Conservation (phyloP, 37 sponge, comb jelly and placozoan species). For the Spongilla lacustris region DNA sequence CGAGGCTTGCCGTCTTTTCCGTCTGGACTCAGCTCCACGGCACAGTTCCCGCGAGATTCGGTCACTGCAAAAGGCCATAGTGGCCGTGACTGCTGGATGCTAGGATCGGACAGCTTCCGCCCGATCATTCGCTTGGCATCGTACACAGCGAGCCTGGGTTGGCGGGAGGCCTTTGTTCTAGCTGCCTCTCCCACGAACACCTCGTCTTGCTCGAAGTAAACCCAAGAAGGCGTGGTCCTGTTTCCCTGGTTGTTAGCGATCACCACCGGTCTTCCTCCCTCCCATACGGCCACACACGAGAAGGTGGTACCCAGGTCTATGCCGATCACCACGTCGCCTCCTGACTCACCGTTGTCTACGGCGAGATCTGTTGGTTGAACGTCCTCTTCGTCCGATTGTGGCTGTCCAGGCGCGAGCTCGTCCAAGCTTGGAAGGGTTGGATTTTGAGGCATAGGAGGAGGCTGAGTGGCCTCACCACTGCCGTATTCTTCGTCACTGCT, state of each 20-base stretch:
- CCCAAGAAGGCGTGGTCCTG: conserved; percentile 95
- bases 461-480: neutral
- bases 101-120: conserved; percentile 60
- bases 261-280: conserved; percentile 60
- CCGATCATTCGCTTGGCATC: conserved; percentile 96
- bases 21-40: conserved; percentile 46
- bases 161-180: conserved; percentile 68
- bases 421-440: neutral
- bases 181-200: conserved; percentile 94
- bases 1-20: neutral
- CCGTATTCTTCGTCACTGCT: neutral
- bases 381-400: neutral
- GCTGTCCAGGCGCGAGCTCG: neutral
- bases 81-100: conserved; percentile 55
- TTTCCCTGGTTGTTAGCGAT: conserved; percentile 92
- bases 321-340: conserved; percentile 59
- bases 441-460: neutral
- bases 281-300: conserved; percentile 95
- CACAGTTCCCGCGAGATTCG: conserved; percentile 70
- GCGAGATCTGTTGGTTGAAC: no score
- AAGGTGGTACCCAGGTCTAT: conserved; percentile 97
- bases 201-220: conserved; percentile 62
- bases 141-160: conserved; percentile 64
- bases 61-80: conserved; percentile 80
- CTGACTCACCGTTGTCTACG: neutral